Percentiles rank a stretch among this genome's conserved stretches.
These are phyloP conservation scores for Acrossocheilus wenchowensis DNA, from an alignment of 2,797 vertebrate species.

Conservation along the genomic window DNA sequence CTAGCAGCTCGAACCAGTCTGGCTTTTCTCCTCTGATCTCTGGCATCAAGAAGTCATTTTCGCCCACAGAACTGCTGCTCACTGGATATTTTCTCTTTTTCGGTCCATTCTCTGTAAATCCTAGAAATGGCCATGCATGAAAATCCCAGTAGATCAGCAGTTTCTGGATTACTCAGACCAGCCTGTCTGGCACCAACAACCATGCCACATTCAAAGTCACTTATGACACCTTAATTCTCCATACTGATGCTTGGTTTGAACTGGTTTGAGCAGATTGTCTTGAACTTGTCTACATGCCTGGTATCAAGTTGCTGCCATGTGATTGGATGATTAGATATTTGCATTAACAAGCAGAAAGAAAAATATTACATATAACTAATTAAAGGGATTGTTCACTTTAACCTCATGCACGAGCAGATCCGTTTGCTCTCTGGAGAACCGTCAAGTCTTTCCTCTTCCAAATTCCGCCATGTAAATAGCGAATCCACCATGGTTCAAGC, in stretches of 20 bases:
- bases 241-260: not conserved
- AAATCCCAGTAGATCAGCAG: not conserved
- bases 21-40: slow-evolving; percentile 54
- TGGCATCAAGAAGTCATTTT: slow-evolving; percentile 52
- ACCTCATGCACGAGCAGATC: too few relatives aligned
- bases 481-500: not conserved
- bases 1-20: slow-evolving; percentile 29
- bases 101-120: not conserved
- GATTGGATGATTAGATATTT: not conserved
- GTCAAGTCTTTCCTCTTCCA: not conserved
- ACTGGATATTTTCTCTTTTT: slow-evolving; percentile 4
- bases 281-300: not conserved
- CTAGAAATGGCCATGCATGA: not conserved
- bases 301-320: not conserved
- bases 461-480: not conserved
- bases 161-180: not conserved
- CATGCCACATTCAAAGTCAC: not conserved
- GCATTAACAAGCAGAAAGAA: too few relatives aligned
- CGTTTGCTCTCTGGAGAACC: not conserved
- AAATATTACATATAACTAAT: not conserved
- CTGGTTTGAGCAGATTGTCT: not conserved
- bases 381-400: too few relatives aligned
- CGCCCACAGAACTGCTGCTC: slow-evolving; percentile 22
- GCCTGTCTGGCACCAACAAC: not conserved
- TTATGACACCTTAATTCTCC: not conserved